Conservation (phyloP, 2,113 vertebrate genomes). For the Python bivittatus region DNA sequence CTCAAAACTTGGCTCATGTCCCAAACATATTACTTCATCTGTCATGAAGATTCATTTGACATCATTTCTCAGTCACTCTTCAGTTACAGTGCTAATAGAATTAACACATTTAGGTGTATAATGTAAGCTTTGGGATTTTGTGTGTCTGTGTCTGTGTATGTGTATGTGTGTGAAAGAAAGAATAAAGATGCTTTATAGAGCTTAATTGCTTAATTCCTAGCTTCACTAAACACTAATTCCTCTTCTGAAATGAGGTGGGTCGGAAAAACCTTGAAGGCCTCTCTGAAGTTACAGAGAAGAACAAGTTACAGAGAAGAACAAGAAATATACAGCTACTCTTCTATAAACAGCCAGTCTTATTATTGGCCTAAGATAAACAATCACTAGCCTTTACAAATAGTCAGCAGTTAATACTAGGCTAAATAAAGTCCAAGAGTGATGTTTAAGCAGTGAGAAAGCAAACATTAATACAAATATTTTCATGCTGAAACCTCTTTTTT, state of each 20-base stretch:
- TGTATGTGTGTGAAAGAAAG: slow-evolving; percentile 12
- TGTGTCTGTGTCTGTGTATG: background rate
- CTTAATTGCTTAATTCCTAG: slow-evolving; percentile 30
- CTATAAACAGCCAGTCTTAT: slow-evolving; percentile 63
- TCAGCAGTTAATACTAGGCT: slow-evolving; percentile 50
- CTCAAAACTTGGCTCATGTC: background rate
- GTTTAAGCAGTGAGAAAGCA: slow-evolving; percentile 54
- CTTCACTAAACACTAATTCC: background rate
- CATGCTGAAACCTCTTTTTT: slow-evolving; percentile 21
- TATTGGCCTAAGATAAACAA: slow-evolving; percentile 65
- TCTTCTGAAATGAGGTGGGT: background rate
- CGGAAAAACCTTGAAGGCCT: background rate
- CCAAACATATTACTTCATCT: slow-evolving; percentile 22
- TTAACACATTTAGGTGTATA: rapidly evolving
- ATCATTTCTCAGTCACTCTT: slow-evolving; percentile 7
- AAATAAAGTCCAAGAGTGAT: slow-evolving; percentile 43
- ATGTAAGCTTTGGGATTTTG: background rate
- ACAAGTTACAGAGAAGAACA: slow-evolving; percentile 31
- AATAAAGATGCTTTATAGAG: slow-evolving; percentile 24
- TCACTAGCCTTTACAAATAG: slow-evolving; percentile 69
- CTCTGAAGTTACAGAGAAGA: background rate
- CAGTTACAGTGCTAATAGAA: background rate
- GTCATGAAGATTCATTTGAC: slow-evolving; percentile 4
- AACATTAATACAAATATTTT: slow-evolving; percentile 38
- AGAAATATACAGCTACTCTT: slow-evolving; percentile 55